Percentiles rank a stretch among this genome's conserved stretches.
These are phyloP conservation scores for Thymallus thymallus DNA, from an alignment of 2,113 vertebrate species.

Conservation along the genomic window DNA sequence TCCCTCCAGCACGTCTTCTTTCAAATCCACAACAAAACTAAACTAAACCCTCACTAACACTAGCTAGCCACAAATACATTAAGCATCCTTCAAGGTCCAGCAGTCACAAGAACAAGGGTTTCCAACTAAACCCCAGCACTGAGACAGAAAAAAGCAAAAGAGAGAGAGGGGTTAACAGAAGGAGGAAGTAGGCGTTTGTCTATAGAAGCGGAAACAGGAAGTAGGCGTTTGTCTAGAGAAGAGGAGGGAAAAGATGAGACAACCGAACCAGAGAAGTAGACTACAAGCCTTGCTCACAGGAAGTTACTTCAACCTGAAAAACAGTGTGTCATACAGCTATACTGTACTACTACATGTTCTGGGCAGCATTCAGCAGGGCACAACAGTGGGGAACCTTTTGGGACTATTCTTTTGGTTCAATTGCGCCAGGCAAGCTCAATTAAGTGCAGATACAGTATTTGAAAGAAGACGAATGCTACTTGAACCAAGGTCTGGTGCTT, in stretches of 20 bases:
- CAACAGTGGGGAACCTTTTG: no score
- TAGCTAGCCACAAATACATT: not conserved
- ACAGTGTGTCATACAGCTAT: no score
- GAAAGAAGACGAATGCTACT: not conserved
- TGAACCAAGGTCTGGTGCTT: no score
- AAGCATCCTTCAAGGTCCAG: conserved; percentile 33
- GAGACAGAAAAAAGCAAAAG: conserved; percentile 22
- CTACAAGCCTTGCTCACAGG: no score
- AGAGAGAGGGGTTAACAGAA: conserved; percentile 53
- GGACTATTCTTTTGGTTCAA: not conserved
- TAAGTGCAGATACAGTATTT: not conserved
- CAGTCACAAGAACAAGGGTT: conserved; percentile 28
- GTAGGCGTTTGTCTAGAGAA: conserved; percentile 72
- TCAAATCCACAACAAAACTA: not conserved
- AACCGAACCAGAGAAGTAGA: not conserved
- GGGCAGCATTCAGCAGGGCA: no score
- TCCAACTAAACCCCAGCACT: conserved; percentile 18
- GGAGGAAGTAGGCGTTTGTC: conserved; percentile 78
- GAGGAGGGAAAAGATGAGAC: conserved; percentile 57
- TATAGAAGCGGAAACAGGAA: conserved; percentile 76
- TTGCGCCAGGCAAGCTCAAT: not conserved
- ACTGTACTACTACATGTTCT: no score
- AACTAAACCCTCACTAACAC: not conserved
- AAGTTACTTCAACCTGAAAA: no score
- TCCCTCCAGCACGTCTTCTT: not conserved